Evolutionary conservation across 2,888 invertebrate species (phyloP).

Genomic region (Sminthurinus aureus): DNA sequence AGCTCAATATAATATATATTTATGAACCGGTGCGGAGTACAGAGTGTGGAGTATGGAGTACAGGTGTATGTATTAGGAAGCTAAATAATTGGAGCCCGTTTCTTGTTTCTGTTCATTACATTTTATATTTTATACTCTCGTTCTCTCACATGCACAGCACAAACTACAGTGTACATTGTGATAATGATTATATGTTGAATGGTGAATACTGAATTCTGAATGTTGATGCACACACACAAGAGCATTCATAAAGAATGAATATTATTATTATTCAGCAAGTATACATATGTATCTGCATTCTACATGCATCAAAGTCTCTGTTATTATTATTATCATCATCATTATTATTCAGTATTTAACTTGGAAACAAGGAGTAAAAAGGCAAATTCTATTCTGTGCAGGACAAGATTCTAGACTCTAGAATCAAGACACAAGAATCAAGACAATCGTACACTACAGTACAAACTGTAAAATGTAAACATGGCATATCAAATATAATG

Average conservation of each 20-base stretch:
- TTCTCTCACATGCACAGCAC: too few relatives aligned
- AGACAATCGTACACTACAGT: too few relatives aligned
- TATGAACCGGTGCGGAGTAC: too few relatives aligned
- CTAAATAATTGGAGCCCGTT: not conserved
- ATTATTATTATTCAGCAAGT: not conserved
- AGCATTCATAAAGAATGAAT: not conserved
- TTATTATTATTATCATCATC: not conserved
- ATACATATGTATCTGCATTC: not conserved
- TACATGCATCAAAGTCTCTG: not conserved
- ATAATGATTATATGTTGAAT: too few relatives aligned
- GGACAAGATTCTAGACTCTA: too few relatives aligned
- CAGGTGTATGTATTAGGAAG: not conserved
- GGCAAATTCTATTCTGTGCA: not conserved
- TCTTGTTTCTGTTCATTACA: not conserved
- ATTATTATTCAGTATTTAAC: not conserved
- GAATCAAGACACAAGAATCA: too few relatives aligned
- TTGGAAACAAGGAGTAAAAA: not conserved
- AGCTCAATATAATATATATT: too few relatives aligned
- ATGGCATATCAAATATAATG: too few relatives aligned
- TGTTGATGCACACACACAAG: too few relatives aligned
- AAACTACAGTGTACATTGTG: too few relatives aligned
- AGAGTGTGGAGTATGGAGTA: too few relatives aligned
- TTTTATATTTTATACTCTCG: not conserved
- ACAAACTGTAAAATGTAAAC: not conserved
- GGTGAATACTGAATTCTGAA: too few relatives aligned